Percentiles rank a stretch among this genome's conserved stretches.
These are phyloP conservation scores for Oreochromis grahami DNA, from an alignment of 2,797 vertebrate genomes.

Conservation along the genomic window DNA sequence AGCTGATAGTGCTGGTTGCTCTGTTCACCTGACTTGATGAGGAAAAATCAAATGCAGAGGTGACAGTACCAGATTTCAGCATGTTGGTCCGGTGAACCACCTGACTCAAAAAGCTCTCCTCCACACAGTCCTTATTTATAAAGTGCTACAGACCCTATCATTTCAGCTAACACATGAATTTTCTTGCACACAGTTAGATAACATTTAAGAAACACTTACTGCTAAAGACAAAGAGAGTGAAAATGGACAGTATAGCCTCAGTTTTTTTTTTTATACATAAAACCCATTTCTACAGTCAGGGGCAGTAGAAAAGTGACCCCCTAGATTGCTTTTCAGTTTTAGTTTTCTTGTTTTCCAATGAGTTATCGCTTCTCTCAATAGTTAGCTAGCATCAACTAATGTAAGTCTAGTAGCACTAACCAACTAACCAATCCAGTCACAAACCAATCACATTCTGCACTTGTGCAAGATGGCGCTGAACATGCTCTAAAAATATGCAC, in stretches of 20 bases:
- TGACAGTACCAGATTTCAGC: not conserved
- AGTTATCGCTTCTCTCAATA: not conserved
- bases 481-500: not conserved
- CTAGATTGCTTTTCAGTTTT: not conserved
- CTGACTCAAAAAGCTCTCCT: not conserved
- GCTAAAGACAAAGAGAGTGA: not conserved
- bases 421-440: not conserved
- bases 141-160: not conserved
- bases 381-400: not conserved
- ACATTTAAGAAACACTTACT: not conserved
- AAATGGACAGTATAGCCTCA: not conserved
- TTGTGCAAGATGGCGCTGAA: not conserved
- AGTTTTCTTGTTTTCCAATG: not conserved
- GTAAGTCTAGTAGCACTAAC: not conserved
- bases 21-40: not conserved
- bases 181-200: not conserved
- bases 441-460: not conserved
- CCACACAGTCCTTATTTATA: not conserved
- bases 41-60: not conserved
- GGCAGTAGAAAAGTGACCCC: not conserved
- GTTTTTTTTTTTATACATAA: not conserved
- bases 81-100: not conserved
- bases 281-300: not conserved
- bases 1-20: not conserved
- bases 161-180: not conserved